Base-by-base conservation (phyloP, 2,113 vertebrate genomes). In the Brienomyrus brachyistius region DNA sequence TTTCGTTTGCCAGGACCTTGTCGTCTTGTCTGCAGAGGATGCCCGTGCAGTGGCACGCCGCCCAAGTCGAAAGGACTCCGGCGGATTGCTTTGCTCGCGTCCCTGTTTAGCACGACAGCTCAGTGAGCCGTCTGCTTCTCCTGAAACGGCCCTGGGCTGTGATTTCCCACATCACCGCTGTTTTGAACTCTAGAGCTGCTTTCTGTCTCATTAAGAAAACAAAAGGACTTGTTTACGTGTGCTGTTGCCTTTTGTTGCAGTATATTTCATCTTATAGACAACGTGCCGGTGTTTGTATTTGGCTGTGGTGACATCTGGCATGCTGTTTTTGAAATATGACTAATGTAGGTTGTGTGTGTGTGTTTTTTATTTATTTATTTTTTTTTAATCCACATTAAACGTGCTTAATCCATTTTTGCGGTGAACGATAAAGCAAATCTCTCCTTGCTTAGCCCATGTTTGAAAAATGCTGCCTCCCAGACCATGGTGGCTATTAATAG, bases 401-500 rank as follows among this genome's bases (percentile, higher is more conserved):
- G 11, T 6, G 47, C 50, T 82, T 56, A 43, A 52, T 89, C 47
- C 74, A 10, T 54, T 87, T 47, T 43, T 50, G n/a, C 5, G n/a
- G 85, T 23, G 19, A 50, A 40, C 51, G 50, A 87, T 54, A 35
- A 35, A 87, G 85, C 85, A 54, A 54, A 54, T 87, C 50, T 48
- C 27, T 23, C 11, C 85, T 56, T 15, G 50, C 85, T 87, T 40
- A 54, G 50, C 31, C 15, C 51, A 27, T 13, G 51, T 54, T 77
- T 15, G 74, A 89, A n/a, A 56, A 40, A 80, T 47, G 83, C 21
- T 35, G 77, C 84, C 15, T 54, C 23, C 31, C 54, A 80, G 70
- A 84, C 88, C 35, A 10, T 45, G 50, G 62, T 19, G 59, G 23
- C 87, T 88, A 89, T 89, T 82, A 90, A 88, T 90, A 91, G 90